A percentile compares a stretch with the other conserved stretches of the same genome.
Conservation (phyloP, 2,113 vertebrate genomes). For the Perccottus glenii region DNA sequence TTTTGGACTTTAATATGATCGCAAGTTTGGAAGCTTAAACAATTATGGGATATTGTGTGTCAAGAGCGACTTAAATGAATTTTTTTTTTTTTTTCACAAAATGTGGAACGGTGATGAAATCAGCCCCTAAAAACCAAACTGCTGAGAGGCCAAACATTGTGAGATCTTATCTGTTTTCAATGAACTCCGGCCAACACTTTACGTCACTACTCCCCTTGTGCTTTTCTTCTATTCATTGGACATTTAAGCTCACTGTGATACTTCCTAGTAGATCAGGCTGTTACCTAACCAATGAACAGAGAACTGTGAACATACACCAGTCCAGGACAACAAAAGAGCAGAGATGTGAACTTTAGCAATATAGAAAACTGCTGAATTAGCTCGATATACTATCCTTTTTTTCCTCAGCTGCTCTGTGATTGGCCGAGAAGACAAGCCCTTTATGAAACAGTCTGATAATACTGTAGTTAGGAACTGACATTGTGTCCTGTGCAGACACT, state of each 20-base stretch:
- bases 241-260: neutral
- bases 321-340: neutral
- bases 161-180: constrained; percentile 65
- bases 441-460: constrained; percentile 16
- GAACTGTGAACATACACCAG: neutral
- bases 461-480: constrained; percentile 1
- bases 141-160: constrained; percentile 24
- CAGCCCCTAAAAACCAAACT: constrained; percentile 12
- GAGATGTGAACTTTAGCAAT: neutral
- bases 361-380: constrained; percentile 18
- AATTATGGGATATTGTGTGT: too few relatives aligned
- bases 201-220: constrained; percentile 40
- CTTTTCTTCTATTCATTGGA: neutral
- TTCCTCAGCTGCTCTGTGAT: constrained; percentile 24
- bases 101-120: constrained; percentile 32
- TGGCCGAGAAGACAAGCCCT: constrained; percentile 48
- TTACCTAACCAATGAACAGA: neutral
- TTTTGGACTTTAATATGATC: too few relatives aligned
- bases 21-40: too few relatives aligned
- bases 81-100: too few relatives aligned
- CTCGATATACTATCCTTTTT: constrained; percentile 3
- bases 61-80: too few relatives aligned
- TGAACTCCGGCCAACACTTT: constrained; percentile 66
- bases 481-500: constrained; percentile 18
- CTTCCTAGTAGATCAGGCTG: neutral